Evolutionary conservation across 2,113 vertebrate species (phyloP).

Genomic region (Albula glossodonta): DNA sequence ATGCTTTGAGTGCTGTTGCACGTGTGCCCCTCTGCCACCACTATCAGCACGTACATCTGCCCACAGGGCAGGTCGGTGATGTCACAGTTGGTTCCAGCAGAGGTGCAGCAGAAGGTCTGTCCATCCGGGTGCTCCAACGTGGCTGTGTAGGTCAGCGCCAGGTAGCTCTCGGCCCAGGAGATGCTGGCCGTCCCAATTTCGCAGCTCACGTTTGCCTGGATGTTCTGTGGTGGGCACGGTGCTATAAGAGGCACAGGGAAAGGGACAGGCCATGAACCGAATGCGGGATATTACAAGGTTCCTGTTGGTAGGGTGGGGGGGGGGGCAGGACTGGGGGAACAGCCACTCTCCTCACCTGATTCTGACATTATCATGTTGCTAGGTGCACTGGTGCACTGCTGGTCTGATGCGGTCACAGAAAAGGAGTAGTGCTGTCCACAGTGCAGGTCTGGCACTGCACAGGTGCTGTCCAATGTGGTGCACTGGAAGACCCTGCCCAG

Average conservation of each 20-base stretch:
- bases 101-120: conserved; percentile 54
- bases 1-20: conserved; percentile 70
- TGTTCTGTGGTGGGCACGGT: conserved; percentile 63
- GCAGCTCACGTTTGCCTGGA: conserved; percentile 52
- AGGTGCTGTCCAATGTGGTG: conserved; percentile 48
- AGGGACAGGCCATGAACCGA: not conserved
- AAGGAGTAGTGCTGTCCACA: conserved; percentile 68
- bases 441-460: conserved; percentile 53
- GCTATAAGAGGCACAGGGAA: conserved; percentile 47
- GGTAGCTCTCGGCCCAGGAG: conserved; percentile 56
- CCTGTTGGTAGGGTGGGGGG: not conserved
- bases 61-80: conserved; percentile 66
- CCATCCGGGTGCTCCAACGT: conserved; percentile 50
- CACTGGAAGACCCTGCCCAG: conserved; percentile 49
- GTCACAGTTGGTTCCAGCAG: conserved; percentile 49
- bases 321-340: not conserved
- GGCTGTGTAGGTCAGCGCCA: conserved; percentile 63
- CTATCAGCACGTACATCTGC: conserved; percentile 56
- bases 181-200: conserved; percentile 46
- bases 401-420: conserved; percentile 53
- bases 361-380: conserved; percentile 57
- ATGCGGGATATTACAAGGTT: not conserved
- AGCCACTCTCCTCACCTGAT: conserved; percentile 53
- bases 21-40: conserved; percentile 62
- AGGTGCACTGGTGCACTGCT: conserved; percentile 56